A percentile compares a stretch with the other conserved stretches of the same genome.
Conservation (phyloP, 2,113 vertebrate species). For the Zosterops borbonicus region DNA sequence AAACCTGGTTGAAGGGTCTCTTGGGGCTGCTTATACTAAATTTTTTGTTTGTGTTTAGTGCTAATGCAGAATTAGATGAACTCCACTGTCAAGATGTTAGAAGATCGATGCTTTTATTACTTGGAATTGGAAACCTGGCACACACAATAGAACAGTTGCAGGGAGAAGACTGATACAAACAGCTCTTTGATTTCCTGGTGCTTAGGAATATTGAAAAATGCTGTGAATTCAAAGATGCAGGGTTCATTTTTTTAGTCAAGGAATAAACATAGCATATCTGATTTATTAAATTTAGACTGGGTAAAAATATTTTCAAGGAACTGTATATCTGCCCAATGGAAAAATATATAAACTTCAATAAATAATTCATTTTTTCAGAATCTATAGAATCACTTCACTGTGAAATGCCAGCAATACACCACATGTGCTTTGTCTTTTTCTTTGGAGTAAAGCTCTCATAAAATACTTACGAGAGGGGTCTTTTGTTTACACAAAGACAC, state of each 20-base stretch:
- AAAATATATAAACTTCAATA: background rate
- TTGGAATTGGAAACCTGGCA: constrained; percentile 50
- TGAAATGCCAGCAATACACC: background rate
- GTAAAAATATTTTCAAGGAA: constrained; percentile 9
- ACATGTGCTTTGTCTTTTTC: background rate
- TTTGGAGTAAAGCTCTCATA: background rate
- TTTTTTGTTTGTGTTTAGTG: constrained; percentile 63
- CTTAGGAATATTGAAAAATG: constrained; percentile 8
- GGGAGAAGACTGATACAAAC: background rate
- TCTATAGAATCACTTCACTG: background rate
- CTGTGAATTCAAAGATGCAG: background rate
- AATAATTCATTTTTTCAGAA: background rate
- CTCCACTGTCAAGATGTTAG: constrained; percentile 53
- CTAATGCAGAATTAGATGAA: constrained; percentile 57
- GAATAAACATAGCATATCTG: background rate
- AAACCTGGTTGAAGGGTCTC: constrained; percentile 26
- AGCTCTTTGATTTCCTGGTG: constrained; percentile 32
- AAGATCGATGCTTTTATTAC: constrained; percentile 64
- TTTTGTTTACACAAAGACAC: background rate
- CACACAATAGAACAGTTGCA: background rate
- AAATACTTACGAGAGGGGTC: background rate
- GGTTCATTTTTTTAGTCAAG: background rate
- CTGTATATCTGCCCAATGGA: background rate
- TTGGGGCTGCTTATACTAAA: constrained; percentile 47
- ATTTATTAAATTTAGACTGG: background rate